phyloP scores from a whole-genome alignment of 2,113 vertebrate genomes.

The Parus major region DNA sequence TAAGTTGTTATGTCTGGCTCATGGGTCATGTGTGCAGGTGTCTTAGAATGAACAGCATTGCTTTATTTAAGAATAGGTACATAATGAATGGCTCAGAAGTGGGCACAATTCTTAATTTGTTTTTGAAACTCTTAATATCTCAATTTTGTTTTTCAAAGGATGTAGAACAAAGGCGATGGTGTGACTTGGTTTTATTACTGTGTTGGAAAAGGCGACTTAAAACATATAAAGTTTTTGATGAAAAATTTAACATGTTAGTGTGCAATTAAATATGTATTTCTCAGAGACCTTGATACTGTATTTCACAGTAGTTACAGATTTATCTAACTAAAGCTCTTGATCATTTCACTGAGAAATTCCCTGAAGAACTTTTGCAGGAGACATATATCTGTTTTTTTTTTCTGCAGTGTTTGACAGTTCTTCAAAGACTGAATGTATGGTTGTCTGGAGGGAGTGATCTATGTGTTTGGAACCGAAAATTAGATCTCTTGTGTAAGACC shows the following conservation, averaged over 20 bases:
- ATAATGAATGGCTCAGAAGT: background rate
- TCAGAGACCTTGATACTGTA: background rate
- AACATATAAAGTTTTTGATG: background rate
- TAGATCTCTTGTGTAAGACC: constrained; percentile 88
- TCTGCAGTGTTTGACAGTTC: constrained; percentile 87
- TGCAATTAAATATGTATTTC: background rate
- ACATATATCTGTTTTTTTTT: constrained; percentile 59
- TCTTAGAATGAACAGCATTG: background rate
- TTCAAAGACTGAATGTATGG: constrained; percentile 85
- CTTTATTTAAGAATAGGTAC: background rate
- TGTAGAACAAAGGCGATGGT: background rate
- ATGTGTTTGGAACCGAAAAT: constrained; percentile 89
- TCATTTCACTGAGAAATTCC: constrained; percentile 12
- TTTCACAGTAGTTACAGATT: background rate
- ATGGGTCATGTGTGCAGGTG: background rate
- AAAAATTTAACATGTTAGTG: background rate
- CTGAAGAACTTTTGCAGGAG: constrained; percentile 35
- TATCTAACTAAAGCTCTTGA: background rate
- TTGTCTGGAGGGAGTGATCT: constrained; percentile 90
- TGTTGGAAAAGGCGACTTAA: background rate
- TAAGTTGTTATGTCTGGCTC: background rate
- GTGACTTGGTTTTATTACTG: background rate
- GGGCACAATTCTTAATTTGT: background rate
- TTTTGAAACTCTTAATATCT: background rate
- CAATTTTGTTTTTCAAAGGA: background rate